These are phyloP conservation scores for Neotoxoptera formosana DNA, from an alignment of 1,140 invertebrate genomes.

Conservation along the genomic window DNA sequence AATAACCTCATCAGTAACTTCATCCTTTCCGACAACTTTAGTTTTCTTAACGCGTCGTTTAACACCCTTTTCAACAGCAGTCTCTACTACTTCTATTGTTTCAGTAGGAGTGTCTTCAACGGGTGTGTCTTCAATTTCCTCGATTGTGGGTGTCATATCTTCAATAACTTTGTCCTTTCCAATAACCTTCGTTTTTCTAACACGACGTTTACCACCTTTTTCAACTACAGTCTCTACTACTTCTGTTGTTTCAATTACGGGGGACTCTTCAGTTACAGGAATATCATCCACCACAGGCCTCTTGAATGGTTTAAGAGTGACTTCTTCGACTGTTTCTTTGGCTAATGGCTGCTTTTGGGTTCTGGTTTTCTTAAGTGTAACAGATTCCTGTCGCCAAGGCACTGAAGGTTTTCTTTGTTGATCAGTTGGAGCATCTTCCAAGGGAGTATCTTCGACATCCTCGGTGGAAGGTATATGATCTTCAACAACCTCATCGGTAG, in stretches of 20 bases:
- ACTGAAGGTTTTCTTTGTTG: not conserved
- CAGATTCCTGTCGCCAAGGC: slow-evolving; percentile 61
- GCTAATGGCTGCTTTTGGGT: slow-evolving; percentile 61
- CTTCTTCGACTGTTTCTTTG: slow-evolving; percentile 65
- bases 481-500: not conserved
- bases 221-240: no score
- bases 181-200: no score
- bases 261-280: no score
- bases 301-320: slow-evolving; percentile 63
- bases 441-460: not conserved
- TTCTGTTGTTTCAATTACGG: no score
- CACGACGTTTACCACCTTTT: no score
- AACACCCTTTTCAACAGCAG: no score
- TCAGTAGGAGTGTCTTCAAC: not conserved
- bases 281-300: no score
- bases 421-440: not conserved
- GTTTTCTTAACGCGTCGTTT: no score
- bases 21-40: no score
- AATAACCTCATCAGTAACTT: no score
- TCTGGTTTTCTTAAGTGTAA: slow-evolving; percentile 60
- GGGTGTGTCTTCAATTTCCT: not conserved
- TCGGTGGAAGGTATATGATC: not conserved
- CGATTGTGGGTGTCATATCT: not conserved
- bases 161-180: no score
- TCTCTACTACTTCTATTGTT: no score